These are phyloP conservation scores for Callochromis pleurospilus DNA, from an alignment of 2,113 vertebrate species.

Conservation along the genomic window DNA sequence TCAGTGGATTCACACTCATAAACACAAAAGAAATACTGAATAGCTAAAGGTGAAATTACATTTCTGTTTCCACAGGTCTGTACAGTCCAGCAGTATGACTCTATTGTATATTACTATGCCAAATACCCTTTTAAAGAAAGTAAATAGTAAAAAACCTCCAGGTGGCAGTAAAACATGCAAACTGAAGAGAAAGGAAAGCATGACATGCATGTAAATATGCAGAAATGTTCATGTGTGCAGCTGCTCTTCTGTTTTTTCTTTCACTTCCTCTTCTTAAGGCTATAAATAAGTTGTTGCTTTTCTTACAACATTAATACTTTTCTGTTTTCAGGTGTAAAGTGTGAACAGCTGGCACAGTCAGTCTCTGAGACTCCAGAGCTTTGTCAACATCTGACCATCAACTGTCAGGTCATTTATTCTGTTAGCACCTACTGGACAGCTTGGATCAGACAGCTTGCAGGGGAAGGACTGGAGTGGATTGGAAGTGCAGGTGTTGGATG, in stretches of 20 bases:
- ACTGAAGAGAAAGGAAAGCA: background rate
- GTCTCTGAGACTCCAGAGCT: background rate
- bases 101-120: background rate
- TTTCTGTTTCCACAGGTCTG: background rate
- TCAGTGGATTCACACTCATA: accelerated
- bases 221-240: background rate
- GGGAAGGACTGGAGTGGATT: background rate
- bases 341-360: background rate
- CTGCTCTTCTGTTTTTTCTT: background rate
- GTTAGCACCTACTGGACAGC: accelerated
- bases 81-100: background rate
- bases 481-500: accelerated
- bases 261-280: background rate
- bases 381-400: background rate
- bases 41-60: too few species aligned
- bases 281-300: background rate
- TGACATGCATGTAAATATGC: accelerated
- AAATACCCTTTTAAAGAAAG: background rate
- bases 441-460: background rate
- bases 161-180: background rate
- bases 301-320: accelerated
- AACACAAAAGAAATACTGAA: too few species aligned
- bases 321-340: background rate
- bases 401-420: background rate
- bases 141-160: background rate